Evolutionary conservation across 2,888 invertebrate genomes (phyloP), one percentile per base, ranked within the genome.

Genomic region (Ormyrus rosae): DNA sequence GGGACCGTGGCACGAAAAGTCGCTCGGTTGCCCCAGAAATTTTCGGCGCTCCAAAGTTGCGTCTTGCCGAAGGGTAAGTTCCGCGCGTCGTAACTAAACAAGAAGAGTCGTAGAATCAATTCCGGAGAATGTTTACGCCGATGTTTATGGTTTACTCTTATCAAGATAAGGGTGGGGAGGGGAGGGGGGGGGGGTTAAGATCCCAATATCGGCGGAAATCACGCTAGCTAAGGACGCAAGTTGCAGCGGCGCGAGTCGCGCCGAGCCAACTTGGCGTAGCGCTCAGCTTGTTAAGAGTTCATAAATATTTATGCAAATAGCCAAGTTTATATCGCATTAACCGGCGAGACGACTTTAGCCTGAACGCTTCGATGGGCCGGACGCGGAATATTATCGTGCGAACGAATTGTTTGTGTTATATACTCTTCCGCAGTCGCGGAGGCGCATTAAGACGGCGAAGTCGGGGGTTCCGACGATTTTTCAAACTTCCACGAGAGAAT

Each of bases 21-120:
- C 51, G 94, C 93, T 72, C 94, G 89, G 53, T 91, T 91, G 34
- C 93, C 93, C 89, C 93, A 94, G 74, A 92, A 92, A 64, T 91
- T 88, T 63, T 92, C 91, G 50, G 93, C 92, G 71, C 93, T 94
- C 93, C 93, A 93, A 61, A 92, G 88, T 86, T 93, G 93, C 65
- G 93, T 93, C 83, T 93, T 92, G 82, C 91, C 92, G 87, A 92
- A 92, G 78, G 92, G 91, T 63, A 93, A 91, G 72, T 93, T 93
- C 82, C 94, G 91, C 71, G 93, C 93, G 88, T 94, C 94, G 88
- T 93, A 94, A 90, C 94, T 94, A 73, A 78, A 77, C 64, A 82
- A 75, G 58, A 70, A 76, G 58, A 69, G 53, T 64, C 68, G 56
- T 72, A 9, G 13, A 68, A 68, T 72, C 68, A 77, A 76, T 71